phyloP scores from a whole-genome alignment of 2,888 invertebrate genomes.

The Leucophora obtusa region DNA sequence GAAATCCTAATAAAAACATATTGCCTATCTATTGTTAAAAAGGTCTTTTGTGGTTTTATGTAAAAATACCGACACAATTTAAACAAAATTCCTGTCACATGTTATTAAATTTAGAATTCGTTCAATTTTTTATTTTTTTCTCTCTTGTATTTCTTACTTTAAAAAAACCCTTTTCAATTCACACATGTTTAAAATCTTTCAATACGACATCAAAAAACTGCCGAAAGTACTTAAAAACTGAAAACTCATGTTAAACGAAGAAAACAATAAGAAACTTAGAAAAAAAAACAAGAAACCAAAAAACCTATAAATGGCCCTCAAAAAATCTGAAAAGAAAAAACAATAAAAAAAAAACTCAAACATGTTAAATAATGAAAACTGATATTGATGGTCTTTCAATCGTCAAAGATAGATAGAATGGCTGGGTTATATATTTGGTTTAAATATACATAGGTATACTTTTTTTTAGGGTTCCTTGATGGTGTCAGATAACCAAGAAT shows the following conservation, averaged over 20 bases:
- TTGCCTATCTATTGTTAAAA: neutral
- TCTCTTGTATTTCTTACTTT: neutral
- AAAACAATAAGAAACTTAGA: conserved; percentile 36
- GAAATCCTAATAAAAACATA: neutral
- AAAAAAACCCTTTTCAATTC: conserved; percentile 36
- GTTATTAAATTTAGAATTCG: conserved; percentile 39
- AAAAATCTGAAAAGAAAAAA: conserved; percentile 26
- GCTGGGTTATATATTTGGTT: conserved; percentile 5
- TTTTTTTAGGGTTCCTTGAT: conserved; percentile 27
- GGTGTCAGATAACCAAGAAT: conserved; percentile 43
- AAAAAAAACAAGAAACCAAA: conserved; percentile 31
- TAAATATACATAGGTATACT: conserved; percentile 4
- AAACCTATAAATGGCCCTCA: conserved; percentile 24
- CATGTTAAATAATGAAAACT: conserved; percentile 53
- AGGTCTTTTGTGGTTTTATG: conserved; percentile 11
- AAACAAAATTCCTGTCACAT: conserved; percentile 46
- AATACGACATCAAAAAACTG: conserved; percentile 41
- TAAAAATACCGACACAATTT: conserved; percentile 11
- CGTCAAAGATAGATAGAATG: conserved; percentile 7
- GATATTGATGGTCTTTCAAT: conserved; percentile 64
- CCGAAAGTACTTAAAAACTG: conserved; percentile 38
- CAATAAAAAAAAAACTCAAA: conserved; percentile 13
- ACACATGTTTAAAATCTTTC: conserved; percentile 52
- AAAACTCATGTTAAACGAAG: conserved; percentile 36
- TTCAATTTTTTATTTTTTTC: neutral